These are phyloP conservation scores for Pygmarrhopalites habei DNA, from an alignment of 1,140 invertebrate genomes.

Conservation along the genomic window DNA sequence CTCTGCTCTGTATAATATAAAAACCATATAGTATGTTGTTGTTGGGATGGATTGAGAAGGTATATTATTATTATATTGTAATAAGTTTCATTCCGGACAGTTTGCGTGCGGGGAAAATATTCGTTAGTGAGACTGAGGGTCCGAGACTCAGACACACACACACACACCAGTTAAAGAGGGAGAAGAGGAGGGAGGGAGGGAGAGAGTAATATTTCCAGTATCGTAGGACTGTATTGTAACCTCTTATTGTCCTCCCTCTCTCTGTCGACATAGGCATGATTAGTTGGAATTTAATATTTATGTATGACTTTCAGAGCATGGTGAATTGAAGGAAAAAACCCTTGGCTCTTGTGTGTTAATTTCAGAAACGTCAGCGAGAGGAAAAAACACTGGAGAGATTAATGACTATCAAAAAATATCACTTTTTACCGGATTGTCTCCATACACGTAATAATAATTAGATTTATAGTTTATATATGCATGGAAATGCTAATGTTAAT, in stretches of 20 bases:
- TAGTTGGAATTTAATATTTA: not conserved
- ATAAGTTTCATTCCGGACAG: constrained; percentile 13
- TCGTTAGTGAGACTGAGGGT: not conserved
- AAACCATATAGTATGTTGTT: not conserved
- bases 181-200: too few relatives aligned
- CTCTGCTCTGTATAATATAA: too few relatives aligned
- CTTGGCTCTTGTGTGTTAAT: constrained; percentile 35
- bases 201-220: too few relatives aligned
- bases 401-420: constrained; percentile 41
- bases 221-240: too few relatives aligned
- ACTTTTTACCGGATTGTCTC: constrained; percentile 34
- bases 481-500: constrained; percentile 40
- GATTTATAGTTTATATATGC: constrained; percentile 41
- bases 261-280: not conserved
- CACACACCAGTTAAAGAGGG: too few relatives aligned
- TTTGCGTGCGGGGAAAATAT: constrained; percentile 36
- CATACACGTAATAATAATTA: constrained; percentile 40
- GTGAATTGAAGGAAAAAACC: constrained; percentile 30
- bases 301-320: not conserved
- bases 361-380: constrained; percentile 40
- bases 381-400: constrained; percentile 36
- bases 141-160: too few relatives aligned
- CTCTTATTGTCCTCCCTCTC: not conserved
- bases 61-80: constrained; percentile 14
- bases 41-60: not conserved